A percentile compares a stretch with the other conserved stretches of the same genome.
These are phyloP conservation scores for Littorina saxatilis DNA, from an alignment of 1,140 invertebrate genomes.

Conservation along the genomic window DNA sequence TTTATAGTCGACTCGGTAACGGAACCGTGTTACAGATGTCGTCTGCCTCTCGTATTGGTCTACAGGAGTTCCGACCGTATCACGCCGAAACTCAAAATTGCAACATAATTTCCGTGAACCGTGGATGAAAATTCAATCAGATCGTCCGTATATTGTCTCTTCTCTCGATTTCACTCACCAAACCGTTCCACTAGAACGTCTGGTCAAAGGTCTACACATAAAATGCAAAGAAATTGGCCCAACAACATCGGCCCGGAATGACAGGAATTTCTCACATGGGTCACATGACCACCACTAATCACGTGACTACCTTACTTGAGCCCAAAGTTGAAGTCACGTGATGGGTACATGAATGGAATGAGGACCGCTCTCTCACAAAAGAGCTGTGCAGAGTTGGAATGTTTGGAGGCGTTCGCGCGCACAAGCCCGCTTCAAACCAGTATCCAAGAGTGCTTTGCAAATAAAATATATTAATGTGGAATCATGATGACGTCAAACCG, in stretches of 20 bases:
- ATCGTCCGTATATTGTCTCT: not conserved
- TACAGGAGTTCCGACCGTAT: not conserved
- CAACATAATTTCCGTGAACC: not conserved
- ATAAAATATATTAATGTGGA: too few relatives aligned
- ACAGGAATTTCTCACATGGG: slow-evolving; percentile 32
- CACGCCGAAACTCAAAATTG: slow-evolving; percentile 27
- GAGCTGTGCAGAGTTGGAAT: not conserved
- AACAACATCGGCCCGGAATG: slow-evolving; percentile 38
- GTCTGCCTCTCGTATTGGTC: slow-evolving; percentile 24
- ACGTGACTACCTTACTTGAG: slow-evolving; percentile 29
- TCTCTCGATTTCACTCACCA: not conserved
- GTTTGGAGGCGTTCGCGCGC: not conserved
- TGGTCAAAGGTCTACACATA: not conserved
- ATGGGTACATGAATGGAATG: slow-evolving; percentile 20
- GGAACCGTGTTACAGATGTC: slow-evolving; percentile 32
- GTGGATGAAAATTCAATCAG: not conserved
- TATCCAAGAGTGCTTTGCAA: too few relatives aligned
- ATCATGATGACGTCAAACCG: too few relatives aligned
- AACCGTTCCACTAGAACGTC: not conserved
- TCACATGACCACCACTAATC: slow-evolving; percentile 29
- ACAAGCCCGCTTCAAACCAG: too few relatives aligned
- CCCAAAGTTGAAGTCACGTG: slow-evolving; percentile 15
- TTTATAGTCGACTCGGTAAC: slow-evolving; percentile 21
- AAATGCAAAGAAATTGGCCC: slow-evolving; percentile 29
- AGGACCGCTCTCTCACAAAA: not conserved